Evolutionary conservation across 2,797 vertebrate species (phyloP).

Genomic region (Mycteria americana): DNA sequence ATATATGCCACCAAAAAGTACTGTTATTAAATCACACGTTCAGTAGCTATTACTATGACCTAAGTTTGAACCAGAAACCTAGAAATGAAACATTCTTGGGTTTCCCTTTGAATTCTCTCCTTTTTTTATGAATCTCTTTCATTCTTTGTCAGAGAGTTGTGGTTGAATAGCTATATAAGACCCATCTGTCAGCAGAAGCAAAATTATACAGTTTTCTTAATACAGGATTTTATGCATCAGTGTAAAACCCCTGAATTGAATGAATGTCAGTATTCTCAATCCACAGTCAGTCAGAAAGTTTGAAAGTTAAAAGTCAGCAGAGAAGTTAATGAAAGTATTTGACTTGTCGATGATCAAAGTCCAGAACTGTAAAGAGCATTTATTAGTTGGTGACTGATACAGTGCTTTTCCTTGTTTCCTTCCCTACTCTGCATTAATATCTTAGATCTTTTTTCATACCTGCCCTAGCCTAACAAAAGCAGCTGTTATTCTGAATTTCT

Average conservation of each 20-base stretch:
- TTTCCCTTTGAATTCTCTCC: slow-evolving; percentile 47
- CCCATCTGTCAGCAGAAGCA: slow-evolving; percentile 54
- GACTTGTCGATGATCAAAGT: slow-evolving; percentile 61
- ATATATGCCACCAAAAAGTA: neutral
- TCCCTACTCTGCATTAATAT: neutral
- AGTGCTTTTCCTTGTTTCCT: slow-evolving; percentile 22
- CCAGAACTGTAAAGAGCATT: slow-evolving; percentile 43
- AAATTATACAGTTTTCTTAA: slow-evolving; percentile 59
- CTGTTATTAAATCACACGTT: slow-evolving; percentile 22
- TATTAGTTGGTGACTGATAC: slow-evolving; percentile 37
- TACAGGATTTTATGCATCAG: neutral
- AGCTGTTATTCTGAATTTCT: slow-evolving; percentile 36
- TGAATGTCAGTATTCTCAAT: slow-evolving; percentile 28
- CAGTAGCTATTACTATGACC: slow-evolving; percentile 31
- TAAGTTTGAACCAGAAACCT: slow-evolving; percentile 59
- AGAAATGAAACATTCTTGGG: slow-evolving; percentile 55
- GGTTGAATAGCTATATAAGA: neutral
- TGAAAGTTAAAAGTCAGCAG: slow-evolving; percentile 46
- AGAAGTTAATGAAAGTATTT: slow-evolving; percentile 63
- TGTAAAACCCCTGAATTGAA: neutral
- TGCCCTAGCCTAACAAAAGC: slow-evolving; percentile 20
- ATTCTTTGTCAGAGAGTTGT: slow-evolving; percentile 50
- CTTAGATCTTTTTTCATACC: slow-evolving; percentile 31
- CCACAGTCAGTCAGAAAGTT: slow-evolving; percentile 15
- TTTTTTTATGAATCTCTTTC: slow-evolving; percentile 20